A percentile compares a stretch with the other conserved stretches of the same genome.
Evolutionary conservation across 2,113 vertebrate genomes (phyloP).

Genomic region (Rattus rattus): DNA sequence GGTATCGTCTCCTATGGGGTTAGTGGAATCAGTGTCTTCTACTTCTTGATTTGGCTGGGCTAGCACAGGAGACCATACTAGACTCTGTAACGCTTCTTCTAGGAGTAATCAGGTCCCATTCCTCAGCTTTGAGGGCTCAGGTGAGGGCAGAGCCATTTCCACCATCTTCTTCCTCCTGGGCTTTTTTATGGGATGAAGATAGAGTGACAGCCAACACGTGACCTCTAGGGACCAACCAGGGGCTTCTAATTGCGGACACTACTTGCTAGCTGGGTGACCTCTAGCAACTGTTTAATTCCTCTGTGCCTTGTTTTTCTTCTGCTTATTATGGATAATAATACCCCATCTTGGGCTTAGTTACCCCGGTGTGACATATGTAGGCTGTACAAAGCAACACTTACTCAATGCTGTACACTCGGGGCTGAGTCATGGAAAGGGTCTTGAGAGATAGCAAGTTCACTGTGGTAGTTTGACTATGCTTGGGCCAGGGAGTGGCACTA

Average conservation of each 20-base stretch:
- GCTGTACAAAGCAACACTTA: rapidly evolving
- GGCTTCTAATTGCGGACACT: not conserved
- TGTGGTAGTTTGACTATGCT: too few relatives aligned
- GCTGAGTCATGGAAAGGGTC: not conserved
- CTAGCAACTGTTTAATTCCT: not conserved
- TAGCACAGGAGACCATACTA: not conserved
- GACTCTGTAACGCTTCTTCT: not conserved
- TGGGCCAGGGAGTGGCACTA: too few relatives aligned
- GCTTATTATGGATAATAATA: not conserved
- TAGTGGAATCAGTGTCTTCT: not conserved
- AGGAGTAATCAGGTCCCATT: not conserved
- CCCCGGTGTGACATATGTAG: rapidly evolving
- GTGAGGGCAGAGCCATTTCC: not conserved
- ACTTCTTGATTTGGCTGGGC: too few relatives aligned
- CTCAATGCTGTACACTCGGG: rapidly evolving
- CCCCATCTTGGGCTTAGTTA: rapidly evolving
- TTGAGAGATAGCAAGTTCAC: too few relatives aligned
- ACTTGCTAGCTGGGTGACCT: not conserved
- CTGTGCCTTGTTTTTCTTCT: not conserved
- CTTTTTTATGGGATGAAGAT: not conserved
- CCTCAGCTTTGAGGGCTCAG: too few relatives aligned
- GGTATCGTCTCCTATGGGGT: not conserved
- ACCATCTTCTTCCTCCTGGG: not conserved
- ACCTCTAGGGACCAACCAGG: not conserved
- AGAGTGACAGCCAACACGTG: rapidly evolving